A percentile compares a stretch with the other conserved stretches of the same genome.
These are phyloP conservation scores for Okamejei kenojei DNA, from an alignment of 2,797 vertebrate genomes.

Conservation along the genomic window DNA sequence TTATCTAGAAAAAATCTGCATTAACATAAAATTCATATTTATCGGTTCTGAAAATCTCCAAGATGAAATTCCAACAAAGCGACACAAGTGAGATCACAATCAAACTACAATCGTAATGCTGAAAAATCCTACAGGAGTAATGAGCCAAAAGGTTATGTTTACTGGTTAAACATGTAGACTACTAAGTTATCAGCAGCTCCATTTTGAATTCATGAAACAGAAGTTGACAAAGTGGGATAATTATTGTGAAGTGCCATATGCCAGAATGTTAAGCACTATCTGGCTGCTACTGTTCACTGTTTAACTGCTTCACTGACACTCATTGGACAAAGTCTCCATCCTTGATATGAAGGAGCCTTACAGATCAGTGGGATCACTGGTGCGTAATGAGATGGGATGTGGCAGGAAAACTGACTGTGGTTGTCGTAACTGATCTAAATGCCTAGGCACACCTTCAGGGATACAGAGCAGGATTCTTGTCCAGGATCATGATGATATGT, in stretches of 20 bases:
- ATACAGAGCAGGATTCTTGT: no score
- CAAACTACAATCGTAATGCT: neutral
- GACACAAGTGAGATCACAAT: neutral
- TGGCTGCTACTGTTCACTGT: neutral
- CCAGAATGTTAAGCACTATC: neutral
- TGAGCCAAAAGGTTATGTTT: neutral
- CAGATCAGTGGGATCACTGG: neutral
- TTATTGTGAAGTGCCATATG: neutral
- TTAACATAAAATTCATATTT: neutral
- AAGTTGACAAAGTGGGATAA: neutral
- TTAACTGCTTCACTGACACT: neutral
- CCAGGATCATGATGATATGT: no score
- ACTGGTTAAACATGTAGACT: neutral
- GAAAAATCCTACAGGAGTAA: neutral
- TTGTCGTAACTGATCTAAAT: neutral
- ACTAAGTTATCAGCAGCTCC: neutral
- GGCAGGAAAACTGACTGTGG: neutral
- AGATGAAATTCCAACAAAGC: neutral
- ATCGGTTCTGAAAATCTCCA: neutral
- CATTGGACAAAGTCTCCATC: neutral
- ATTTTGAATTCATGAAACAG: constrained; percentile 11
- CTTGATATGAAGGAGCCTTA: neutral
- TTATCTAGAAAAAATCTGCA: no score
- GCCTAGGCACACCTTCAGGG: neutral
- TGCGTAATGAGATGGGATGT: neutral